Conservation (phyloP, 1,140 invertebrate genomes). For the Saccostrea glomerata region DNA sequence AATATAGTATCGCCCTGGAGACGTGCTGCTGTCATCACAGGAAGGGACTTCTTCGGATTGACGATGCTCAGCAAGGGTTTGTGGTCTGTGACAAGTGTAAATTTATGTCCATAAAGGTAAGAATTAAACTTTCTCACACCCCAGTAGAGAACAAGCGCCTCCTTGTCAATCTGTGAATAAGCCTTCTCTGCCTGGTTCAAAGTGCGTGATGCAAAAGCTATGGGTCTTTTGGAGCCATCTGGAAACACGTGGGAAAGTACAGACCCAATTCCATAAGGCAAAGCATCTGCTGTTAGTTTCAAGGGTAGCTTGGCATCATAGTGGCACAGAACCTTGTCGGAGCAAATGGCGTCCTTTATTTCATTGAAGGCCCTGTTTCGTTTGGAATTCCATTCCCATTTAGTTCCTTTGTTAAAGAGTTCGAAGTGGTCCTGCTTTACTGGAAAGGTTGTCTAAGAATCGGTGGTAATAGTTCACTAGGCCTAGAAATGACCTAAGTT, state of each 20-base stretch:
- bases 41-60: not conserved
- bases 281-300: constrained; percentile 76
- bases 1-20: constrained; percentile 47
- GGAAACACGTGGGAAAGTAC: constrained; percentile 77
- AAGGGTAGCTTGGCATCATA: no score
- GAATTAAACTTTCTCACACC: not conserved
- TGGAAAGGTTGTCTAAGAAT: constrained; percentile 11
- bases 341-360: no score
- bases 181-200: not conserved
- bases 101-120: not conserved
- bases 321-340: no score
- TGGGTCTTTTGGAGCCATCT: constrained; percentile 57
- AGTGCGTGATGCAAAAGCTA: not conserved
- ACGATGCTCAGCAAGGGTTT: not conserved
- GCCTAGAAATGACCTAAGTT: constrained; percentile 47
- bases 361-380: no score
- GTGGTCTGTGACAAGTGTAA: not conserved
- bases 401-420: no score
- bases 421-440: constrained; percentile 48
- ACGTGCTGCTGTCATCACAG: constrained; percentile 37
- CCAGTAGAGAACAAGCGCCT: not conserved
- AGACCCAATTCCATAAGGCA: constrained; percentile 78
- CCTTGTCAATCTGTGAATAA: not conserved
- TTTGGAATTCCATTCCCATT: no score
- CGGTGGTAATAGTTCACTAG: constrained; percentile 42